phyloP scores from a whole-genome alignment of 2,888 invertebrate genomes.

The Rhorus exstirpatorius region DNA sequence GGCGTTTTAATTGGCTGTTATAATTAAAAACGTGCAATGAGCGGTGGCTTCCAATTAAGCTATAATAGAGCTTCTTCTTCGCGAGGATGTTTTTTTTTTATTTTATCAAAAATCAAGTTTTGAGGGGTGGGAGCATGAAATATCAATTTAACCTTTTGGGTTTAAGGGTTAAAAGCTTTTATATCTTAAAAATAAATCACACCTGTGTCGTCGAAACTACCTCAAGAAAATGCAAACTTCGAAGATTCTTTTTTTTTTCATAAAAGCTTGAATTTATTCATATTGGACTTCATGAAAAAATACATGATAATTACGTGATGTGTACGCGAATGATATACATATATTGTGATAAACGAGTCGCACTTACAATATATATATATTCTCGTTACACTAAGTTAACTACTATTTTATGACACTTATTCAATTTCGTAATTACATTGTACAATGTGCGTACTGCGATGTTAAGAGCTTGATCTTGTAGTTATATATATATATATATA shows the following conservation, averaged over 20 bases:
- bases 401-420: slow-evolving; percentile 60
- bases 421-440: slow-evolving; percentile 68
- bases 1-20: too few species aligned
- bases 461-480: slow-evolving; percentile 54
- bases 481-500: slow-evolving; percentile 22
- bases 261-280: slow-evolving; percentile 80
- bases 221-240: not conserved
- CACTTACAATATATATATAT: slow-evolving; percentile 50
- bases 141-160: too few species aligned
- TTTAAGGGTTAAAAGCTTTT: not conserved
- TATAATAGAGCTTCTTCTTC: too few species aligned
- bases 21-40: too few species aligned
- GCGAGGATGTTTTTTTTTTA: too few species aligned
- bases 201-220: not conserved
- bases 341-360: slow-evolving; percentile 68
- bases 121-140: too few species aligned
- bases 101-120: too few species aligned
- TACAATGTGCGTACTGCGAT: slow-evolving; percentile 69
- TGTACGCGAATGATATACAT: slow-evolving; percentile 78
- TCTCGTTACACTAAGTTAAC: slow-evolving; percentile 57
- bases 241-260: slow-evolving; percentile 49
- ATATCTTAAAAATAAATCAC: not conserved
- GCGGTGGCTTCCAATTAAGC: too few species aligned
- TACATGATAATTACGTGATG: slow-evolving; percentile 83
- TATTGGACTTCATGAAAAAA: slow-evolving; percentile 84